A percentile compares a stretch with the other conserved stretches of the same genome.
phyloP scores from a whole-genome alignment of 1,140 invertebrate genomes.

The Nixonia krombeini region DNA sequence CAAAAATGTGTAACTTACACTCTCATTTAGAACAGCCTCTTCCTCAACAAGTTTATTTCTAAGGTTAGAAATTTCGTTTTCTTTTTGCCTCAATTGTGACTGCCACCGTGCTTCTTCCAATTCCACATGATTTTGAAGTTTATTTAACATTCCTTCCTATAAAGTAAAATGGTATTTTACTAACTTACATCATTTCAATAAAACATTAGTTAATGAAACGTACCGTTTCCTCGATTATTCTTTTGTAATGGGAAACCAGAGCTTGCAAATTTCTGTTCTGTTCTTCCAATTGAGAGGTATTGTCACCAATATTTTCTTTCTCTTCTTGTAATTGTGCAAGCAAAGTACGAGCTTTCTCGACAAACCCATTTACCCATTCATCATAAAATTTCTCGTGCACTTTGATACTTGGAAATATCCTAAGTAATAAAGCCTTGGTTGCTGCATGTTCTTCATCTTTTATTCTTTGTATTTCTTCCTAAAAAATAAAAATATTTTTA shows the following conservation, averaged over 20 bases:
- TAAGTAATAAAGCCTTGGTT: slow-evolving; percentile 73
- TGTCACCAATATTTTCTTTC: slow-evolving; percentile 16
- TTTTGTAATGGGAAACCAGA: slow-evolving; percentile 80
- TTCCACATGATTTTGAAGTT: slow-evolving; percentile 79
- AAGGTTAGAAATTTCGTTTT: slow-evolving; percentile 75
- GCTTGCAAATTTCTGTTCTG: slow-evolving; percentile 73
- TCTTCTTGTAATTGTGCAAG: slow-evolving; percentile 50
- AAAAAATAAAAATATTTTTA: slow-evolving; percentile 37
- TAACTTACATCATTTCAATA: too few relatives aligned
- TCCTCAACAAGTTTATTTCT: slow-evolving; percentile 66
- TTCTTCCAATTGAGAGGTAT: slow-evolving; percentile 3
- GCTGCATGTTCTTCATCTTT: slow-evolving; percentile 72
- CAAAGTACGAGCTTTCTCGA: slow-evolving; percentile 62
- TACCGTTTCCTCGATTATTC: slow-evolving; percentile 83
- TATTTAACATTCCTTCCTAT: slow-evolving; percentile 79
- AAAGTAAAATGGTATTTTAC: too few relatives aligned
- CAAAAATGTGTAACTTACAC: slow-evolving; percentile 20
- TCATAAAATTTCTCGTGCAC: slow-evolving; percentile 66
- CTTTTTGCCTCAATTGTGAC: slow-evolving; percentile 74
- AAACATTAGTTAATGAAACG: slow-evolving; percentile 50
- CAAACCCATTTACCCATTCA: slow-evolving; percentile 74
- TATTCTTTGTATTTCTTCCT: slow-evolving; percentile 72
- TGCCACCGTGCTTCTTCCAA: slow-evolving; percentile 80
- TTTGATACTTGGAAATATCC: slow-evolving; percentile 75
- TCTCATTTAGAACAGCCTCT: slow-evolving; percentile 32